Conservation (phyloP, 2,113 vertebrate species). For the Malurus elegans region DNA sequence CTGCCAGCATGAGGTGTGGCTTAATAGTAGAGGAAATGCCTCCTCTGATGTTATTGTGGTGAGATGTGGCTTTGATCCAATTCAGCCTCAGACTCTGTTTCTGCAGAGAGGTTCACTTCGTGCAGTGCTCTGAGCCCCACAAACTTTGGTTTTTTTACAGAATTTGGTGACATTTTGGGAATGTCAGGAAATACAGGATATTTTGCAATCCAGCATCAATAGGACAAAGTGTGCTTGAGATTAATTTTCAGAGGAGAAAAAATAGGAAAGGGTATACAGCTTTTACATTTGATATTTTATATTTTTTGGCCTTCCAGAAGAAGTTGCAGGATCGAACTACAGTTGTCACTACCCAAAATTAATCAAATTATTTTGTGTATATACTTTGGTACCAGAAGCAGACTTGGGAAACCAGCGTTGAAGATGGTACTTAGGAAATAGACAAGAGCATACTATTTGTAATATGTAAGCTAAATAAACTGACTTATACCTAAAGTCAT, state of each 20-base stretch:
- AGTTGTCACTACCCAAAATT: background rate
- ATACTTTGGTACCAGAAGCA: background rate
- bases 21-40: background rate
- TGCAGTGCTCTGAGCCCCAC: background rate
- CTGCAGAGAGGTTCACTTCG: background rate
- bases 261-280: background rate
- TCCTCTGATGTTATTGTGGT: background rate
- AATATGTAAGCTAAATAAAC: background rate
- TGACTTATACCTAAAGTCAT: background rate
- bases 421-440: background rate
- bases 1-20: fast-evolving
- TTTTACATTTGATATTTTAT: background rate
- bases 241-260: background rate
- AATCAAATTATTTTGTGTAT: background rate
- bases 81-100: background rate
- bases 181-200: background rate
- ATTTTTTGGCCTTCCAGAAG: background rate
- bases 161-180: background rate
- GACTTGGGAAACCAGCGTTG: background rate
- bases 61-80: background rate
- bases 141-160: background rate
- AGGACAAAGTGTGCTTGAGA: background rate
- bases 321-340: background rate
- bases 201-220: background rate
- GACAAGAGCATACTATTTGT: background rate